Conservation (phyloP, 2,113 vertebrate species). For the Garra rufa region DNA sequence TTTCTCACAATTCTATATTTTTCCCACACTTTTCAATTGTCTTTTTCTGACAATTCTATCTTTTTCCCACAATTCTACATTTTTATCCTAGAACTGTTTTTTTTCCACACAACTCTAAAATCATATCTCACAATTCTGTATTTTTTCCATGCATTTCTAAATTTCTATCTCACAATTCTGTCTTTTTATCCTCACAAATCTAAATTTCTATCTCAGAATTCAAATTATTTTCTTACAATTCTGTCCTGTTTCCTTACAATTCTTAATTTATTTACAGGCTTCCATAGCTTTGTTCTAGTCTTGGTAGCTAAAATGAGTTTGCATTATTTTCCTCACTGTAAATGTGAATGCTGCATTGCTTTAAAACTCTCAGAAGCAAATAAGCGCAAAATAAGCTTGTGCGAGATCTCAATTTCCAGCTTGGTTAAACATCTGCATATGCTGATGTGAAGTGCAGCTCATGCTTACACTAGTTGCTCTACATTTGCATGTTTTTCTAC, state of each 20-base stretch:
- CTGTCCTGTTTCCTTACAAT: too few relatives aligned
- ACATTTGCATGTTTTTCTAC: constrained; percentile 14
- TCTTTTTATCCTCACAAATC: not conserved
- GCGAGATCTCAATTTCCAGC: not conserved
- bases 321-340: not conserved
- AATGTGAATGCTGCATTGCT: not conserved
- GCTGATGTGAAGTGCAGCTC: not conserved
- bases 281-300: not conserved
- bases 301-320: not conserved
- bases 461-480: not conserved
- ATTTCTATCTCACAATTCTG: too few relatives aligned
- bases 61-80: too few relatives aligned
- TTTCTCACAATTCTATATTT: not conserved
- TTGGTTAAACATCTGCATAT: not conserved
- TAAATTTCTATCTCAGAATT: too few relatives aligned
- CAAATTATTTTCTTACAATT: too few relatives aligned
- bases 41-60: too few relatives aligned
- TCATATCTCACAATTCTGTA: too few relatives aligned
- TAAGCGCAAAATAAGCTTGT: not conserved
- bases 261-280: too few relatives aligned
- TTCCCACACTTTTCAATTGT: too few relatives aligned
- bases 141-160: too few relatives aligned
- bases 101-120: too few relatives aligned
- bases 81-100: too few relatives aligned
- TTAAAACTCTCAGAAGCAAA: not conserved